Conservation (phyloP, 2,113 vertebrate genomes). For the Dromas ardeola region DNA sequence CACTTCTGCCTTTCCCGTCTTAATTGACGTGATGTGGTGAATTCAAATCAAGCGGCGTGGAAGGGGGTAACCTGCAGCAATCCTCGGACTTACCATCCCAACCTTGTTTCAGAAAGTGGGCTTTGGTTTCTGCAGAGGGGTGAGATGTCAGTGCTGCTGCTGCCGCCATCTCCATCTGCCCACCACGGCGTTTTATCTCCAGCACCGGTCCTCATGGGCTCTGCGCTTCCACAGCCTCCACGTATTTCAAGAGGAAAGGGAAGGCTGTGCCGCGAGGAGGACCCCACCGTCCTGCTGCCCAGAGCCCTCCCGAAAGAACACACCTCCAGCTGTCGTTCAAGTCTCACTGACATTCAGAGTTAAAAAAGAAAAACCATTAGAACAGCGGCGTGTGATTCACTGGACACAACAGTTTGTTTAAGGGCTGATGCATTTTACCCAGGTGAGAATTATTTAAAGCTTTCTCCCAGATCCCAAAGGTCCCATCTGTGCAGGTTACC, state of each 20-base stretch:
- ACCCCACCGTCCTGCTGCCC: neutral
- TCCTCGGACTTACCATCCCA: neutral
- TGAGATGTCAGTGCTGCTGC: neutral
- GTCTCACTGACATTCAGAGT: too few relatives aligned
- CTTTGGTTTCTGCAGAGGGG: neutral
- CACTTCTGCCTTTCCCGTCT: neutral
- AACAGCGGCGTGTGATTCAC: fast-evolving
- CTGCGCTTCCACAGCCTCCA: neutral
- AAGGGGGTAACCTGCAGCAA: neutral
- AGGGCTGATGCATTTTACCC: neutral
- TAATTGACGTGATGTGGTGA: fast-evolving
- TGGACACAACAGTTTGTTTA: fast-evolving
- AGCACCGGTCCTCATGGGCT: fast-evolving
- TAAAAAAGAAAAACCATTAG: neutral
- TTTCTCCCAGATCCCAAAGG: neutral
- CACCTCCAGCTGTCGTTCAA: neutral
- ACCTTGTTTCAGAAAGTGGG: neutral
- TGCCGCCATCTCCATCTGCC: neutral
- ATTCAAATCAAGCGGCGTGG: neutral
- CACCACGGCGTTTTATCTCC: too few relatives aligned
- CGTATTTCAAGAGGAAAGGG: neutral
- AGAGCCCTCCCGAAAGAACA: neutral
- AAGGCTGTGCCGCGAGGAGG: neutral
- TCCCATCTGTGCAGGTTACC: too few relatives aligned
- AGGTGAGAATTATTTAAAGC: neutral